phyloP scores from a whole-genome alignment of 2,113 vertebrate species.

The Carassius auratus region DNA sequence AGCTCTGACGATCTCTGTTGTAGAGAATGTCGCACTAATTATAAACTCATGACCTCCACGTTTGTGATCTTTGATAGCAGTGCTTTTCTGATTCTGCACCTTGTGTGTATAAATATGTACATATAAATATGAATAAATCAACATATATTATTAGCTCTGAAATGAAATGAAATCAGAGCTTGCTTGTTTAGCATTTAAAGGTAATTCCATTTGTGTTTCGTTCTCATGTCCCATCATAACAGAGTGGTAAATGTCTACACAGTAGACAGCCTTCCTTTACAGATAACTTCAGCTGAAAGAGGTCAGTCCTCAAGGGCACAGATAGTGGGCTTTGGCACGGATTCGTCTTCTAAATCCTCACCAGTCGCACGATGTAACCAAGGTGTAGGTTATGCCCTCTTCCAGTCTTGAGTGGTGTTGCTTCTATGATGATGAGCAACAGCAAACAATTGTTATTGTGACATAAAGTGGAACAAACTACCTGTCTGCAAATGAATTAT shows the following conservation, averaged over 20 bases:
- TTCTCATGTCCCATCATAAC: background rate
- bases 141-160: background rate
- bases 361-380: background rate
- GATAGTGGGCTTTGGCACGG: slow-evolving; percentile 4
- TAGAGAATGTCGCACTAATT: background rate
- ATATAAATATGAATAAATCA: slow-evolving; percentile 26
- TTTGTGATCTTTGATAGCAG: slow-evolving; percentile 1
- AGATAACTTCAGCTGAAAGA: slow-evolving; percentile 2
- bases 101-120: slow-evolving; percentile 43
- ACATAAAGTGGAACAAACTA: slow-evolving; percentile 17
- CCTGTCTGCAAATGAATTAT: slow-evolving; percentile 59
- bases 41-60: slow-evolving; percentile 19
- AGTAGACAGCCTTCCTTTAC: background rate
- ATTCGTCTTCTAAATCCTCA: background rate
- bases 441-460: background rate
- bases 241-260: background rate
- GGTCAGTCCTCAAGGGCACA: background rate
- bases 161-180: background rate
- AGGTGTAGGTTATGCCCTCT: background rate
- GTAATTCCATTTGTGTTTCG: slow-evolving; percentile 42
- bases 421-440: slow-evolving; percentile 11
- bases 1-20: slow-evolving; percentile 7
- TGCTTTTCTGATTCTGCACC: slow-evolving; percentile 8
- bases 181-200: background rate
- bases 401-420: background rate